Evolutionary conservation across 2,113 vertebrate genomes (phyloP).

Genomic region (Patagioenas fasciata): DNA sequence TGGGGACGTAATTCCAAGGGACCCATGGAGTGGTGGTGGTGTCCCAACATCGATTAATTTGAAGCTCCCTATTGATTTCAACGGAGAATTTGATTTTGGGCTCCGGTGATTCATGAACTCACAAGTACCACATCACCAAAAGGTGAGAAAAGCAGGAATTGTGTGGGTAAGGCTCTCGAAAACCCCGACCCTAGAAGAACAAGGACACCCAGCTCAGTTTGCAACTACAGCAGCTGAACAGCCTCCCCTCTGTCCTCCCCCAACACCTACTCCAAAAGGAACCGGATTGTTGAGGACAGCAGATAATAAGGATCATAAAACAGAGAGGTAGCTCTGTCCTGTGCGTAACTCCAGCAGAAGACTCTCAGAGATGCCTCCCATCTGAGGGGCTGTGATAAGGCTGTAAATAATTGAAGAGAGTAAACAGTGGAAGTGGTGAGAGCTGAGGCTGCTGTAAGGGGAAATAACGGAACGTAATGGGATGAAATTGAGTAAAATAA

Average conservation of each 20-base stretch:
- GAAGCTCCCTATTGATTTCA: background rate
- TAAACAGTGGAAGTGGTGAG: background rate
- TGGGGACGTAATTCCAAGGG: background rate
- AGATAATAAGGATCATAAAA: background rate
- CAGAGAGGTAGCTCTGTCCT: background rate
- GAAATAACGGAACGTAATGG: background rate
- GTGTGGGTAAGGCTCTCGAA: background rate
- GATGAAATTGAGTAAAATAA: background rate
- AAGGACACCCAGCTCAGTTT: background rate
- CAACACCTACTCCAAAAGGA: background rate
- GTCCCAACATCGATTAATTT: background rate
- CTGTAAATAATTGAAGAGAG: slow-evolving; percentile 9
- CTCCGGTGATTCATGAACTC: background rate
- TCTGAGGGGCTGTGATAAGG: background rate
- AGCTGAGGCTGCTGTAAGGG: background rate
- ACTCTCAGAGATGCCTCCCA: background rate
- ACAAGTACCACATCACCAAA: accelerated
- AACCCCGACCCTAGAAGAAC: background rate
- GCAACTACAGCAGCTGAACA: background rate
- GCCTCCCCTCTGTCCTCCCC: background rate
- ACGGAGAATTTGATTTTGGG: background rate
- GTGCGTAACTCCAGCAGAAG: background rate
- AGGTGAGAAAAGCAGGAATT: background rate
- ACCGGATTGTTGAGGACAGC: background rate
- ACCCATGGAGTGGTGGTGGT: accelerated